phyloP scores from a whole-genome alignment of 1,140 invertebrate genomes.

The Macrotrachela quadricornifera region DNA sequence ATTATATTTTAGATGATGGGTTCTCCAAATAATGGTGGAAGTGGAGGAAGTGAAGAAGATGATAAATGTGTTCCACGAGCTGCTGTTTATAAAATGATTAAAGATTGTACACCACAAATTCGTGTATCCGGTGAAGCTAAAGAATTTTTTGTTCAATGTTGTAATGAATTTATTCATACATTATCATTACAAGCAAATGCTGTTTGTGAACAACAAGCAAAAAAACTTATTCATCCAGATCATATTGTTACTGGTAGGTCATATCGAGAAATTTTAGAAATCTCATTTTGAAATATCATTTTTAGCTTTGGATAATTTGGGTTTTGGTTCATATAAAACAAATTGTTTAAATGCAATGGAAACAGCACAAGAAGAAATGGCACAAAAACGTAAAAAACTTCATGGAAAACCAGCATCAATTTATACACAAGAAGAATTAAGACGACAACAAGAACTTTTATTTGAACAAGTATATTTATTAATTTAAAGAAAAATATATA shows the following conservation, averaged over 20 bases:
- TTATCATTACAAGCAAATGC: slow-evolving; percentile 1
- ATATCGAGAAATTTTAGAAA: too few species aligned
- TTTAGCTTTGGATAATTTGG: slow-evolving; percentile 65
- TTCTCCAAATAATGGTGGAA: too few species aligned
- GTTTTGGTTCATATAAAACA: slow-evolving; percentile 71
- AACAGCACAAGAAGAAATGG: slow-evolving; percentile 88
- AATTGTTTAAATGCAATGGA: slow-evolving; percentile 78
- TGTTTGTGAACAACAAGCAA: slow-evolving; percentile 7
- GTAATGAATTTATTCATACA: slow-evolving; percentile 7
- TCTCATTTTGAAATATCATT: neutral
- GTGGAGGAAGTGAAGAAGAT: slow-evolving; percentile 8
- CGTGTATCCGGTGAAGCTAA: slow-evolving; percentile 5
- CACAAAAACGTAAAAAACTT: slow-evolving; percentile 69
- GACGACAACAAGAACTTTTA: slow-evolving; percentile 89
- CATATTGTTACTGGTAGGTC: slow-evolving; percentile 11
- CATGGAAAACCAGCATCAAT: slow-evolving; percentile 72
- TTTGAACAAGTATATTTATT: slow-evolving; percentile 53
- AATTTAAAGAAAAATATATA: too few species aligned
- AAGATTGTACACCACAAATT: slow-evolving; percentile 4
- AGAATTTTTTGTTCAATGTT: slow-evolving; percentile 8
- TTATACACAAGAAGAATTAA: slow-evolving; percentile 69
- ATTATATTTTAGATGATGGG: too few species aligned
- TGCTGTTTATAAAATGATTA: slow-evolving; percentile 8
- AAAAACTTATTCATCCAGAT: slow-evolving; percentile 7
- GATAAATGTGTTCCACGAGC: slow-evolving; percentile 8